Base-by-base conservation (phyloP, 2,113 vertebrate genomes). In the Copsychus sechellarum region DNA sequence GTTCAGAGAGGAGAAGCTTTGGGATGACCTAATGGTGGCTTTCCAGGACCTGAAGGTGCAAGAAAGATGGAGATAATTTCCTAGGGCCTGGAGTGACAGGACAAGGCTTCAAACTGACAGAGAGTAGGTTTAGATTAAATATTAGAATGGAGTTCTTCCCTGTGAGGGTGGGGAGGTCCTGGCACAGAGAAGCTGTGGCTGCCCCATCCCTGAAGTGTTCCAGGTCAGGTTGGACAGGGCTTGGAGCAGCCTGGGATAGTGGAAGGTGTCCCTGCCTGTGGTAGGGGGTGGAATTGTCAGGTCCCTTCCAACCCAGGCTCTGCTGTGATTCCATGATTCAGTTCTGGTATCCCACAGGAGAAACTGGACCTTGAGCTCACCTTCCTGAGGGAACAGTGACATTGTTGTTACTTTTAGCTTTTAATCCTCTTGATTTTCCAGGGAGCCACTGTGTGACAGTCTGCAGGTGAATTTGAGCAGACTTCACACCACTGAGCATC, bases 1-100 rank as follows among this genome's bases (percentile, higher is more conserved):
- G 62, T 8, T 67, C 83, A 67, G 53, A 12, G 19, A 6, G 0
- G 67, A 73, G 6, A 58, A 42, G 25, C 25, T 36, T 0, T 22
- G 14, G 33, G 5, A 11, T 67, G 43, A 58, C 4, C 36, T 3
- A 0, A 51, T 0, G 0, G 21, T 50, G 45, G 11, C 51, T 1
- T 66, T 31, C 0, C 34, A 34, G 51, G 0, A 0, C 5, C 21
- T 67, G 61, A 67, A 51, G 25, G 53, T 6, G 11, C 36, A 58
- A 16, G 21, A 43, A 67, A 36, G 7, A 12, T 36, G 36, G 43
- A 43, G 21, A 42, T 0, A 14, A 5, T 67, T 42, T 2, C 4
- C 21, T 8, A 26, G 7, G 31, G 8, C 3, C 20, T 86, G 61
- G 25, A 76, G 11, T 42, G 31, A 0, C 70, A 74, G 34, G 4